phyloP scores from a whole-genome alignment of 2,113 vertebrate genomes.

The Tyto alba region DNA sequence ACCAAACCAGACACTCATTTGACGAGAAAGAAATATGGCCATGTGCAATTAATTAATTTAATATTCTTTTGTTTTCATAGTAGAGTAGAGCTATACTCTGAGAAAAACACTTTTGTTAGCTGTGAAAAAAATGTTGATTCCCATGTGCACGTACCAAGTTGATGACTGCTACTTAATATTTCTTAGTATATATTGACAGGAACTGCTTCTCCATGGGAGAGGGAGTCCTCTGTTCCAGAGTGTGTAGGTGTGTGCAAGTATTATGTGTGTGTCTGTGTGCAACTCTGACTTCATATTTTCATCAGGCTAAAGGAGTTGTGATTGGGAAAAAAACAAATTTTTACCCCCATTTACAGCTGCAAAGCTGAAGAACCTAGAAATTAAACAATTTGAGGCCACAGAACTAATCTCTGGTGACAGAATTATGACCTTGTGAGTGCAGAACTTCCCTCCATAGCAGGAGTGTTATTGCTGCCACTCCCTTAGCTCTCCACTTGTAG shows the following conservation, averaged over 20 bases:
- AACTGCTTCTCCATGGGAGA: background rate
- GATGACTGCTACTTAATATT: background rate
- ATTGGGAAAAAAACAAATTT: background rate
- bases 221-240: background rate
- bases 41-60: background rate
- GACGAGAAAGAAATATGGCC: background rate
- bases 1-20: background rate
- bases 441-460: background rate
- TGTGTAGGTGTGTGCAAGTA: background rate
- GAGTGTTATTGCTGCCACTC: background rate
- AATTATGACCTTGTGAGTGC: background rate
- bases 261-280: background rate
- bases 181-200: background rate
- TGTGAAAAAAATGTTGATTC: background rate
- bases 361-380: background rate
- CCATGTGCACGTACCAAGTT: background rate
- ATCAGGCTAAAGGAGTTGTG: background rate
- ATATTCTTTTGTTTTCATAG: background rate
- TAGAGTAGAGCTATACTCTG: background rate
- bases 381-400: background rate
- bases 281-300: background rate
- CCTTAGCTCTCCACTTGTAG: background rate
- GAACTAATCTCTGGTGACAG: background rate
- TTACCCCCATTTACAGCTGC: background rate
- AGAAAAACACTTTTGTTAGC: background rate